These are phyloP conservation scores for Muscina levida DNA, from an alignment of 2,888 invertebrate species.

Conservation along the genomic window DNA sequence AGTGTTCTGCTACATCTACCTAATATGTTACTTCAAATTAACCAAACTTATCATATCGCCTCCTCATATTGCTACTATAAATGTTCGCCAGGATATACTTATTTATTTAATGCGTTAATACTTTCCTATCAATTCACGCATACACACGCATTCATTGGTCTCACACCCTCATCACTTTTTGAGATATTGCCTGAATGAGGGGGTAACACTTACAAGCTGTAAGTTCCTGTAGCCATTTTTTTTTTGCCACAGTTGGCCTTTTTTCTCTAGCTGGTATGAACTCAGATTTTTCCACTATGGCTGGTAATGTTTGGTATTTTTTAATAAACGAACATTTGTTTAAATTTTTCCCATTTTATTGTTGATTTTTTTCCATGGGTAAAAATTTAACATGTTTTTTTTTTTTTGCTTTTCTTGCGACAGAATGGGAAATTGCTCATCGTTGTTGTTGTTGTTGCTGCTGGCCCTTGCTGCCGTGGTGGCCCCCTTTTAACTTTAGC, in stretches of 20 bases:
- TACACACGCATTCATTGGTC: background rate
- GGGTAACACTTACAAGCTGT: no score
- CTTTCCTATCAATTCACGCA: slow-evolving; percentile 66
- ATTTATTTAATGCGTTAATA: slow-evolving; percentile 71
- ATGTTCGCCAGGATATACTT: no score
- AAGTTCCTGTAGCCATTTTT: slow-evolving; percentile 47
- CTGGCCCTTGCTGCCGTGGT: background rate
- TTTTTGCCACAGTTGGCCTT: slow-evolving; percentile 12
- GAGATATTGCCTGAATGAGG: background rate
- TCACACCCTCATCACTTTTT: slow-evolving; percentile 13
- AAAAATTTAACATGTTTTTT: slow-evolving; percentile 35
- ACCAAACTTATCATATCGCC: no score
- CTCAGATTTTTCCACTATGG: slow-evolving; percentile 25
- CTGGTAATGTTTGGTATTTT: slow-evolving; percentile 42
- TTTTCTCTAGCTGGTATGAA: background rate
- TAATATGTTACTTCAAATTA: no score
- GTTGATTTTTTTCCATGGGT: background rate
- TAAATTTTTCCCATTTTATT: background rate
- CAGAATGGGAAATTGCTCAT: background rate
- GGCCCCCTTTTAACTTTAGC: slow-evolving; percentile 55
- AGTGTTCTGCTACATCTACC: no score
- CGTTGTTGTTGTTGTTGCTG: slow-evolving; percentile 11
- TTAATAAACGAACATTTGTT: slow-evolving; percentile 38
- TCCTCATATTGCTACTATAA: no score
- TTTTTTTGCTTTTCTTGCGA: slow-evolving; percentile 17